Evolutionary conservation across 2,113 vertebrate species (phyloP).

Genomic region (Trinectes maculatus): DNA sequence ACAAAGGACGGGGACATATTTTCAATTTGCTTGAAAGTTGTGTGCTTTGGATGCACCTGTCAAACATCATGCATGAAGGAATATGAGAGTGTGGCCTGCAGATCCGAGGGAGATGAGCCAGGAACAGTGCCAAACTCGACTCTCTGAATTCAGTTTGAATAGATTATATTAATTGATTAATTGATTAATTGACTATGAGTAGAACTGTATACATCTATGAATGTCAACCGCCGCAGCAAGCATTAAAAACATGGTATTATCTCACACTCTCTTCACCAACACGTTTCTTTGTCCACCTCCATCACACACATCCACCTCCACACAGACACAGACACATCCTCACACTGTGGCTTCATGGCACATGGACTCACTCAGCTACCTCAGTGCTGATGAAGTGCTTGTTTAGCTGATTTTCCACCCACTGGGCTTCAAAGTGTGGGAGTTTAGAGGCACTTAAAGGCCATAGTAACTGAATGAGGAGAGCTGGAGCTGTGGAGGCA

Average conservation of each 20-base stretch:
- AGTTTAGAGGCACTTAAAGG: constrained; percentile 75
- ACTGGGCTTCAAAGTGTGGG: constrained; percentile 71
- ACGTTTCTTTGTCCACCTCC: constrained; percentile 3
- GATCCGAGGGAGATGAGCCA: constrained; percentile 19
- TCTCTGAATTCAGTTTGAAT: no score
- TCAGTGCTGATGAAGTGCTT: constrained; percentile 77
- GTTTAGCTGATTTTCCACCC: constrained; percentile 81
- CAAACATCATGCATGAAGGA: constrained; percentile 28
- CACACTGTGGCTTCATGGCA: constrained; percentile 42
- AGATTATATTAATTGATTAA: no score
- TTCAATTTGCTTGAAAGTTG: constrained; percentile 36
- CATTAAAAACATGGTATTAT: constrained; percentile 3
- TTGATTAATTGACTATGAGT: no score
- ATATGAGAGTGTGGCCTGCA: constrained; percentile 29
- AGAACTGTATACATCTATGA: background rate
- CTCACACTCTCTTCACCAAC: background rate
- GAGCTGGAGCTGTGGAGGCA: constrained; percentile 42
- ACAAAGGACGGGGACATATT: constrained; percentile 2
- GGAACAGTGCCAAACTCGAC: constrained; percentile 17
- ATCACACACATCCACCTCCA: constrained; percentile 30
- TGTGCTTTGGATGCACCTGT: constrained; percentile 25
- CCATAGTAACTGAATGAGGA: constrained; percentile 59
- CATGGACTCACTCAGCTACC: constrained; percentile 48
- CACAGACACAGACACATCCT: constrained; percentile 18
- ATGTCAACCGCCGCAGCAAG: constrained; percentile 1